These are phyloP conservation scores for Gymnoscopelus braueri DNA, from an alignment of 2,797 vertebrate genomes.

Conservation along the genomic window DNA sequence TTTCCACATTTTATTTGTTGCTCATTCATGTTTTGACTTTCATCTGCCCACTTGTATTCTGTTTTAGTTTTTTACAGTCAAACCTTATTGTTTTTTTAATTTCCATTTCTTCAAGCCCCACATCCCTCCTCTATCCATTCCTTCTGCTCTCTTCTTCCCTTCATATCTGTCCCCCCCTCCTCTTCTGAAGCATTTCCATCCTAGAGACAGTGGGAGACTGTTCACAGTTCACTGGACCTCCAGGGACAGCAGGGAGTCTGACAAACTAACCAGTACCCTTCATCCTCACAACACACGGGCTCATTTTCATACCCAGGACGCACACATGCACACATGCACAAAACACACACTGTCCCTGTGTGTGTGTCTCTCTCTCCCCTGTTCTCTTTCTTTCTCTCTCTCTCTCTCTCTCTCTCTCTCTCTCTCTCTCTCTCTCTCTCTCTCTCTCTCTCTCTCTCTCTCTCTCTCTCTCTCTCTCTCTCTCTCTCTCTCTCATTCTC, in stretches of 20 bases:
- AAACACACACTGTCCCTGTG: neutral
- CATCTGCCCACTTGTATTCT: too few relatives aligned
- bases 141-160: neutral
- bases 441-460: neutral
- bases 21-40: too few relatives aligned
- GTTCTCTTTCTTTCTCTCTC: too few relatives aligned
- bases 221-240: neutral
- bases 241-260: slow-evolving; percentile 5
- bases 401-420: neutral
- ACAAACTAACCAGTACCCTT: slow-evolving; percentile 13
- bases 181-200: neutral
- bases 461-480: neutral
- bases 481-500: neutral
- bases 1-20: too few relatives aligned
- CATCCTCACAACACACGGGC: slow-evolving; percentile 1
- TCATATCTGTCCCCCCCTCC: neutral
- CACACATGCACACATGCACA: neutral
- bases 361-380: neutral
- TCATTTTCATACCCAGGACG: slow-evolving; percentile 27
- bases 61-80: too few relatives aligned
- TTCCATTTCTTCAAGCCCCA: too few relatives aligned
- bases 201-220: neutral
- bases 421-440: neutral
- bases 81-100: too few relatives aligned
- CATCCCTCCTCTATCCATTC: neutral